A percentile compares a stretch with the other conserved stretches of the same genome.
Evolutionary conservation across 2,797 vertebrate genomes (phyloP).

Genomic region (Poeciliopsis paucimaculata): DNA sequence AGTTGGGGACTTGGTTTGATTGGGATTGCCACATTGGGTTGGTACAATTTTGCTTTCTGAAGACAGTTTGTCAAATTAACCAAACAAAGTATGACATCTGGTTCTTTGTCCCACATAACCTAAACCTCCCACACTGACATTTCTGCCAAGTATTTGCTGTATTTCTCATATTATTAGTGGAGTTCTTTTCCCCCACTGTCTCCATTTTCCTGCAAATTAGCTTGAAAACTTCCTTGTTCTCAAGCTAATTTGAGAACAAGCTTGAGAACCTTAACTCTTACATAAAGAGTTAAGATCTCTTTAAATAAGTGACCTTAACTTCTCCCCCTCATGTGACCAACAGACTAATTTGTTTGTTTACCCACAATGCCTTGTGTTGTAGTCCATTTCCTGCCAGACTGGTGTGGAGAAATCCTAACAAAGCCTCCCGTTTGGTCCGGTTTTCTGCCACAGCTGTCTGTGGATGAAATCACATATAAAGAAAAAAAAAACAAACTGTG

Average conservation of each 20-base stretch:
- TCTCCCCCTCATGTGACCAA: background rate
- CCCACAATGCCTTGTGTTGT: background rate
- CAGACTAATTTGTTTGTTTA: background rate
- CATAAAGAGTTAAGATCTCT: too few relatives aligned
- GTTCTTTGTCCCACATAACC: background rate
- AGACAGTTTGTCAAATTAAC: background rate
- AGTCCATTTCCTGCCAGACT: background rate
- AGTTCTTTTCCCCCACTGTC: background rate
- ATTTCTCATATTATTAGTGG: background rate
- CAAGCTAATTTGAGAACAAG: too few relatives aligned
- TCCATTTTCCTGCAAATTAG: background rate
- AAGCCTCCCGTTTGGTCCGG: background rate
- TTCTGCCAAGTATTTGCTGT: background rate
- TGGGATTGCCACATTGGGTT: background rate
- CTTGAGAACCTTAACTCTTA: too few relatives aligned
- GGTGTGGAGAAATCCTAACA: background rate
- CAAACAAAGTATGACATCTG: background rate
- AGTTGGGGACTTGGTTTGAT: background rate
- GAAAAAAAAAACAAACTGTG: background rate
- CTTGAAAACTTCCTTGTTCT: background rate
- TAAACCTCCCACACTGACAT: background rate
- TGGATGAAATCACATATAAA: background rate
- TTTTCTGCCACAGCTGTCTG: too few relatives aligned
- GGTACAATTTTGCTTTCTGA: background rate
- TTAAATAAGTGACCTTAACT: background rate